Evolutionary conservation across 2,888 invertebrate species (phyloP), one percentile per base, ranked within the genome.

Genomic region (Dysmachus trigonus): DNA sequence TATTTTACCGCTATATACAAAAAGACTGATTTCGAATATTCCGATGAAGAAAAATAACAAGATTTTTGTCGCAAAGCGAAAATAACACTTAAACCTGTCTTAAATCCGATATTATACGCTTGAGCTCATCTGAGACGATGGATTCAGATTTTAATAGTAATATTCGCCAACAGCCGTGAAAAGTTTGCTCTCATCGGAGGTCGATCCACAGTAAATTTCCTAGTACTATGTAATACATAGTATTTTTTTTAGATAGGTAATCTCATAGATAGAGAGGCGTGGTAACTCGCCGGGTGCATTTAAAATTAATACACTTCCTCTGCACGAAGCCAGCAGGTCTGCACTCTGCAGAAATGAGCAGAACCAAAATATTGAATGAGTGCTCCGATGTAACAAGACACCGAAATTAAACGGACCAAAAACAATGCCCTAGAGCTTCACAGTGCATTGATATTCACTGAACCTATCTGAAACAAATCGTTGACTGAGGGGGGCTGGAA

Each of bases 341-440:
- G 38, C 7, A 41, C 13, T 3, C 3, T 15, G 38, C 33, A 73
- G 1, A 73, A 73, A 33, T 13, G 15, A 77, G 18, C 74, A 74
- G 62, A 62, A 62, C 81, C 53, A 35, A 62, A 53, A 72, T 83
- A 71, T 72, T 47, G 83, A 71, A 72, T 72, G 71, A 83, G 72
- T 27, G 22, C 72, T 83, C 38, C 71, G 41, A 85, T 85, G 85
- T 77, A 85, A 85, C 76, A 87, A 88, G 88, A 88, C 88, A 88
- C 88, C 87, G 86, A 88, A 88, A 88, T 88, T 88, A 88, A 88
- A 88, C 88, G 88, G 88, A 88, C 88, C 88, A 88, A 88, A 88
- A 88, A 88, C 87, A 88, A 88, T 88, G 88, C 88, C 88, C 88
- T 88, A 88, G 88, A 88, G 88, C 87, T 88, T 88, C 88, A 88